Base-by-base conservation (phyloP, 1,140 invertebrate species). In the Ylistrum balloti region DNA sequence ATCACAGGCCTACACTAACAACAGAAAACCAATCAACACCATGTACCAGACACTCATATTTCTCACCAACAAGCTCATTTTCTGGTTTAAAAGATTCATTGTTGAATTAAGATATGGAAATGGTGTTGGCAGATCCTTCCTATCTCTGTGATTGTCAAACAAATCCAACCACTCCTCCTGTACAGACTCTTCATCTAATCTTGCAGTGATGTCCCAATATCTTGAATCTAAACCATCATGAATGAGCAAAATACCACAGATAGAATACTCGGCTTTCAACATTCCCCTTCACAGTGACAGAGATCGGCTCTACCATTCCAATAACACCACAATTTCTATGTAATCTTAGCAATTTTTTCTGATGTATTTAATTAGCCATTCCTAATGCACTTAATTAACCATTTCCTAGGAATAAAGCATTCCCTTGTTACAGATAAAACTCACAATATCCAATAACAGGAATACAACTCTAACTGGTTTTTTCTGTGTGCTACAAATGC, bases 281-380 rank as follows among this genome's bases (percentile, higher is more conserved):
- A 74, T 74, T 74, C 56, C 56, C 56, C 3, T 38, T 38, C 35
- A 5, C 35, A 38, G 35, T 38, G 13, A 38, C 35, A 56, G 45
- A 11, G 45, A 56, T 56, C 45, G 9, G 20, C 3, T 56, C 3
- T 56, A 38, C 5, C 35, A 13, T 56, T 56, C 45, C 45, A 56
- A 7, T 7, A 56, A 56, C 22, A 22, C 45, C 20, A 2, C 45
- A 56, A 7, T 11, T 11, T 56, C 56, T 1, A n/a, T 74, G 56
- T 74, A n/a, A 74, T 74, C 56, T 74, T 74, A 1, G 1, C 22
- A 74, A 74, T 74, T 74, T 28, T 74, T 74, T 74, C 56, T 74
- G 56, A 74, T 74, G 56, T 74, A 74, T 74, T 74, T 74, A 74
- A 74, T 74, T 74, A 74, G n/a, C 56, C 56, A 74, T 74, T 74